These are phyloP conservation scores for Neosilurus hyrtlii DNA, from an alignment of 2,797 vertebrate species.

Conservation along the genomic window DNA sequence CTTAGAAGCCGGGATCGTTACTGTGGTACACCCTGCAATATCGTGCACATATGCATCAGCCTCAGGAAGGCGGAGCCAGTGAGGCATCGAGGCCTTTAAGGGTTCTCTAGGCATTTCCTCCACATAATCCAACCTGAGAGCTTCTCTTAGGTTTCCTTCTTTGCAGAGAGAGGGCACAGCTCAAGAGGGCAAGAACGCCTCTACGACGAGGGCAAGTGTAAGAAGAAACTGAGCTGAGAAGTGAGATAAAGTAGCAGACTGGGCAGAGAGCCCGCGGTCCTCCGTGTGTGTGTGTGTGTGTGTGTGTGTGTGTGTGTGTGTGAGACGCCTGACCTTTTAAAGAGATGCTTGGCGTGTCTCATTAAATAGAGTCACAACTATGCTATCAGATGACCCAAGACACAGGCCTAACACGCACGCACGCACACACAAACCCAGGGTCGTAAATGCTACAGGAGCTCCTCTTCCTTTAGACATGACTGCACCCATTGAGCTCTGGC, in stretches of 20 bases:
- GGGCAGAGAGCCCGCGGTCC: slow-evolving; percentile 67
- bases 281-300: slow-evolving; percentile 35
- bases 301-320: slow-evolving; percentile 65
- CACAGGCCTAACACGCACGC: slow-evolving; percentile 60
- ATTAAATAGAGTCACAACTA: slow-evolving; percentile 78
- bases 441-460: slow-evolving; percentile 72
- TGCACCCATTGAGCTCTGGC: slow-evolving; percentile 72
- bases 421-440: slow-evolving; percentile 39
- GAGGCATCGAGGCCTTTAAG: slow-evolving; percentile 12
- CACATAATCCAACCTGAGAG: slow-evolving; percentile 43
- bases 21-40: slow-evolving; percentile 41
- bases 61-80: background rate
- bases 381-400: slow-evolving; percentile 82
- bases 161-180: slow-evolving; percentile 31
- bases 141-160: slow-evolving; percentile 41
- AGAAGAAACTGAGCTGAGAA: slow-evolving; percentile 61
- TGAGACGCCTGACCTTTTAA: slow-evolving; percentile 79
- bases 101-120: slow-evolving; percentile 37
- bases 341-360: slow-evolving; percentile 75
- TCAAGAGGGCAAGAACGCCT: slow-evolving; percentile 33
- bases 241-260: slow-evolving; percentile 67
- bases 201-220: slow-evolving; percentile 45
- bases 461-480: slow-evolving; percentile 74
- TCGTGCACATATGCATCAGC: background rate
- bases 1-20: slow-evolving; percentile 57